Base-by-base conservation (phyloP, 2,888 invertebrate genomes). In the Andricus curvator region DNA sequence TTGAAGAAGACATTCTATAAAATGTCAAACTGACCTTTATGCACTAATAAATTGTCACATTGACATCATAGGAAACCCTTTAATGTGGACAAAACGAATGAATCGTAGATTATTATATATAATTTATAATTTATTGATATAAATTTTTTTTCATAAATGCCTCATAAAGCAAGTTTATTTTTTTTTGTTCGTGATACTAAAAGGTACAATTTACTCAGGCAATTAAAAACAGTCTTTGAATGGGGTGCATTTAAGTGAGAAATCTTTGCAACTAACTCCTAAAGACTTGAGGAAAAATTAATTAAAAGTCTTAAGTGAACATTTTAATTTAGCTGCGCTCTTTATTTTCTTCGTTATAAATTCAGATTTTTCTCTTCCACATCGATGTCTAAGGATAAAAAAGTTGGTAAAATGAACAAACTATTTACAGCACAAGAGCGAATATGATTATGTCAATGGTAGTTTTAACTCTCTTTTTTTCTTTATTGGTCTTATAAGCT, bases 331-430 rank as follows among this genome's bases (percentile, higher is more conserved):
- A 48, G 17, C 8, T 25, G 17, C 25, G 13, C 25, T 48, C 4
- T 25, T 48, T 29, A 29, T 33, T 11, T 48, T 17, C 48, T 44
- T 44, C 9, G 2, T 67, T 44, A 20, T 48, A 17, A 48, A 17
- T 15, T 17, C 6, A 9, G 48, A 68, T 68, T 51, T 70, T 74
- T 51, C n/a, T 20, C 11, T 56, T n/a, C 20, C 15, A 56, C 9
- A 51, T 20, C 20, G 33, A 74, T 8, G 13, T n/a, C 29, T 56
- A 5, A 33, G n/a, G 13, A 29, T 15, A 56, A 56, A 29, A 74
- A 74, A 37, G 51, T 56, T 74, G 33, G 33, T 74, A 33, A 74
- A 33, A 22, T 56, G 48, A 70, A 70, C 33, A 56, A 74, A 56
- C 56, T 74, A 56, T 74, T 56, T 56, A 22, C 56, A 56, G 56